Percentiles rank a stretch among this genome's conserved stretches.
These are phyloP conservation scores for Halocynthia roretzi DNA, from an alignment of 23 tunicate species.

Conservation along the genomic window DNA sequence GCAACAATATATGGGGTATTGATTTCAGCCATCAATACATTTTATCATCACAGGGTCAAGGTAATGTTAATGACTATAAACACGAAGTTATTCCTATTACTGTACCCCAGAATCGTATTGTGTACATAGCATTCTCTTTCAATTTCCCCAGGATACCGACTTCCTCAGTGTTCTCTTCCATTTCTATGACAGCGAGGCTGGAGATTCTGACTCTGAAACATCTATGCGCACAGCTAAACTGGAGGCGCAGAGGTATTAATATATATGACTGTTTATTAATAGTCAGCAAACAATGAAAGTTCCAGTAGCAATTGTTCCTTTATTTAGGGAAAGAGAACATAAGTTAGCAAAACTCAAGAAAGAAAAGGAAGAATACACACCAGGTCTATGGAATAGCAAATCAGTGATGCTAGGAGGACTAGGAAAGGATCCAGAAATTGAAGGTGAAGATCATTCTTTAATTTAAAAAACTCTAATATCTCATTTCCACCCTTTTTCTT, in stretches of 20 bases:
- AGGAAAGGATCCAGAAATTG: conserved; percentile 64
- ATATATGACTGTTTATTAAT: not conserved
- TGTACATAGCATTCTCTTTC: no score
- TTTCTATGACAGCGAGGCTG: conserved; percentile 76
- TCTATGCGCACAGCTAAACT: conserved; percentile 22
- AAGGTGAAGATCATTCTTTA: conserved; percentile 5
- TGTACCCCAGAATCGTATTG: no score
- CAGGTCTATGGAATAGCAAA: conserved; percentile 80
- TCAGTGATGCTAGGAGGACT: conserved; percentile 69
- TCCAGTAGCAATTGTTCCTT: not conserved
- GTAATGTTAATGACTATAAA: no score
- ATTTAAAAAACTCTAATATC: no score
- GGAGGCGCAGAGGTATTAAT: conserved; percentile 55
- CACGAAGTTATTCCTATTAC: no score
- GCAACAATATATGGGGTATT: no score
- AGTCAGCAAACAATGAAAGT: not conserved
- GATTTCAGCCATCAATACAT: no score
- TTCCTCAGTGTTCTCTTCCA: conserved; percentile 76
- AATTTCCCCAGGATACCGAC: conserved; percentile 64
- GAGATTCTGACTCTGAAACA: conserved; percentile 33
- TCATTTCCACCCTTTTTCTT: no score
- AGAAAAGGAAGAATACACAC: conserved; percentile 23
- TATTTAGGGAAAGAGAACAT: conserved; percentile 18
- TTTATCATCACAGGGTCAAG: no score
- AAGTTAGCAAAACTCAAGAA: conserved; percentile 7